These are phyloP conservation scores for Lepus oiostolus DNA, from an alignment of 2,797 vertebrate species.

Conservation along the genomic window DNA sequence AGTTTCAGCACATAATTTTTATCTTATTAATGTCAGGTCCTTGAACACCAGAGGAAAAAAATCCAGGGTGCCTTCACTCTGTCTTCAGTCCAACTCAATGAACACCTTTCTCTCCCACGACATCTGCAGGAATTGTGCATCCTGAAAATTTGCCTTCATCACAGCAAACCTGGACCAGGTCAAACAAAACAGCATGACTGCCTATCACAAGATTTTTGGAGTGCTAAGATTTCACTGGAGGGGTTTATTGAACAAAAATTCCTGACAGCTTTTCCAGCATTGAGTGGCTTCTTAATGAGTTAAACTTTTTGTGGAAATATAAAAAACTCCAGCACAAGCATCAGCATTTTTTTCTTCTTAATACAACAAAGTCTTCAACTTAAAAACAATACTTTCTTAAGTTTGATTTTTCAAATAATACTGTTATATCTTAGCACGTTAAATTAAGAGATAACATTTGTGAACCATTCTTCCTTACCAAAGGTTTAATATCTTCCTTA, in stretches of 20 bases:
- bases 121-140: too few relatives aligned
- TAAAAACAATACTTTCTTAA: slow-evolving; percentile 65
- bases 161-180: background rate
- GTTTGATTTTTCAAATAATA: slow-evolving; percentile 62
- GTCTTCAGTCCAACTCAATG: background rate
- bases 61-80: background rate
- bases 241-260: slow-evolving; percentile 50
- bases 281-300: slow-evolving; percentile 57
- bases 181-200: background rate
- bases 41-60: background rate
- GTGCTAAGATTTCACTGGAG: slow-evolving; percentile 29
- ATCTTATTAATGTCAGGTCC: background rate
- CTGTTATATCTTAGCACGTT: slow-evolving; percentile 19
- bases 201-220: background rate
- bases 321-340: slow-evolving; percentile 68
- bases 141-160: background rate
- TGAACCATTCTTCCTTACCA: slow-evolving; percentile 63
- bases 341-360: slow-evolving; percentile 11
- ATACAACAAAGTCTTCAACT: slow-evolving; percentile 66
- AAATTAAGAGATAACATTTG: slow-evolving; percentile 13
- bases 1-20: background rate
- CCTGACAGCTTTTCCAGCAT: slow-evolving; percentile 7
- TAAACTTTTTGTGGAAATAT: slow-evolving; percentile 73
- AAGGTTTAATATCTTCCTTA: background rate
- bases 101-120: too few relatives aligned